These are phyloP conservation scores for Nephrotoma guestfalica DNA, from an alignment of 2,888 invertebrate species.

Conservation along the genomic window DNA sequence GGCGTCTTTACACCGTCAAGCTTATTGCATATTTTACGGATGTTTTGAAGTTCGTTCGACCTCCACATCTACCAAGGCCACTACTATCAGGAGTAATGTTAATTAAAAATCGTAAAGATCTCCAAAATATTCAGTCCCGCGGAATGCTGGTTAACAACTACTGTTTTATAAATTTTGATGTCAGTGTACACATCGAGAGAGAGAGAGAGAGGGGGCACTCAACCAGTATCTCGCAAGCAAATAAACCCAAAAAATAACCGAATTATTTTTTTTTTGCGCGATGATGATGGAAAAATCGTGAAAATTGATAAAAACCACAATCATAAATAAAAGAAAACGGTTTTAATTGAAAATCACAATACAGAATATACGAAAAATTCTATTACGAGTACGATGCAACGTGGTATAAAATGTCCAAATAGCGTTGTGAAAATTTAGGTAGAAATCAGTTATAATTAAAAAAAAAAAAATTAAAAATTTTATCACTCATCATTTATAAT, in stretches of 20 bases:
- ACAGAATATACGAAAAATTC: background rate
- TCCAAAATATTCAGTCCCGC: background rate
- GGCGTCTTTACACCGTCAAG: too few species aligned
- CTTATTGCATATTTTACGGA: too few species aligned
- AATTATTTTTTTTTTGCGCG: background rate
- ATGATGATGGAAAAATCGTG: background rate
- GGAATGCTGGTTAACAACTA: background rate
- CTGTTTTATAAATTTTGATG: background rate
- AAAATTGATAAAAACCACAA: background rate
- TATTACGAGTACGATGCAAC: background rate
- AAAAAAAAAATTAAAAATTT: background rate
- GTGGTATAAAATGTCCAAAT: background rate
- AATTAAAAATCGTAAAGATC: too few species aligned
- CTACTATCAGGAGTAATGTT: too few species aligned
- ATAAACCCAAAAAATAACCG: background rate
- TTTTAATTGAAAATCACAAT: background rate
- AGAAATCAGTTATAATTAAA: background rate
- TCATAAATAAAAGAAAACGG: background rate
- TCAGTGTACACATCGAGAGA: background rate
- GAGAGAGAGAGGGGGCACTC: background rate
- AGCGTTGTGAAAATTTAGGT: background rate
- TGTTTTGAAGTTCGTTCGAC: too few species aligned
- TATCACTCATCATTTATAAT: background rate
- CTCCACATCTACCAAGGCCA: too few species aligned
- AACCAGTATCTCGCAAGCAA: background rate